Evolutionary conservation across 2,888 invertebrate species (phyloP), one percentile per base, ranked within the genome.

Genomic region (Endotricha flammealis): DNA sequence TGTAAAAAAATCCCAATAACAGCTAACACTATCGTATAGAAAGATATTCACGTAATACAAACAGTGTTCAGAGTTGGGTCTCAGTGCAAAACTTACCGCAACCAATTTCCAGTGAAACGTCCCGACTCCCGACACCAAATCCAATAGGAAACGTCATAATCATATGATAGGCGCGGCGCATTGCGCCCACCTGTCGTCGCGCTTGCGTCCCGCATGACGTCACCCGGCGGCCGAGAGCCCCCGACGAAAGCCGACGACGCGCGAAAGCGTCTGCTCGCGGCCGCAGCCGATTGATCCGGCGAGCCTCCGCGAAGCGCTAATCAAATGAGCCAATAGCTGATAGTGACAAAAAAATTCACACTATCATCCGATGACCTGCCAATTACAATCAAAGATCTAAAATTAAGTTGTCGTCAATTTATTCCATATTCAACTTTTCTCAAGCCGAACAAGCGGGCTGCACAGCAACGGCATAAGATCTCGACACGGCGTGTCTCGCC

Each of bases 131-230:
- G 63, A 51, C 59, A 54, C 58, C 63, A 64, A 67, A 70, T 68
- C 74, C 56, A 68, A 73, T 72, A 70, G 68, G 72, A 81, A 80
- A 81, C 66, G 85, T 82, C 83, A 82, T 77, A 79, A 81, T 80
- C 86, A 83, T 76, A 79, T 83, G 85, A 76, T 80, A 80, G 79
- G 76, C 70, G 70, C 77, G 73, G 81, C 85, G 86, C 86, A 83
- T 60, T 83, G 85, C 82, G 81, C 76, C 79, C 85, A 85, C 86
- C 86, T 86, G 85, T 82, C 83, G 79, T 58, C 80, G 81, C 85
- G 86, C 82, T 63, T 83, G 85, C 86, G 85, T 78, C 77, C 69
- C 73, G 64, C 60, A 52, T 83, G 83, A 82, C 85, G 85, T 82
- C 85, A 83, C 64, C 45, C 47, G 47, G 45, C 47, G 46, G 53